Base-by-base conservation (phyloP, 2,113 vertebrate species). In the Micronycteris hirsuta region DNA sequence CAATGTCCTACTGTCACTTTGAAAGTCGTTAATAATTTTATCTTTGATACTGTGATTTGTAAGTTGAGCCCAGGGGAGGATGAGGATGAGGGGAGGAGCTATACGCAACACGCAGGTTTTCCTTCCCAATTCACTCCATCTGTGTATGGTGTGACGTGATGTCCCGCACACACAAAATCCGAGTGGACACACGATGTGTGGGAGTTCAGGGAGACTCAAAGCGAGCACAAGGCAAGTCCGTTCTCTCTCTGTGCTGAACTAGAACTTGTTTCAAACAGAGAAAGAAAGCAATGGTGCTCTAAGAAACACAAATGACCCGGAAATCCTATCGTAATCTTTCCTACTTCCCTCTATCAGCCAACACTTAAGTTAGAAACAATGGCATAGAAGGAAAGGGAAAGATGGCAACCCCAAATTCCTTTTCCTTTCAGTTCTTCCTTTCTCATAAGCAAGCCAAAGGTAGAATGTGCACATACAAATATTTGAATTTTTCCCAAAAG, bases 21-120 rank as follows among this genome's bases (percentile, higher is more conserved):
- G 52, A 83, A 83, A 93, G 85, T 78, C 65, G 71, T 80, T 74
- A 45, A 36, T 49, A 31, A 81, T 88, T 38, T 56, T 16, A 93
- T 47, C 52, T 63, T 87, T 63, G 54, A 73, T 49, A 11, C 61
- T 70, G 38, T 28, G 58, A 65, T 88, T 93, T 91, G 13, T 63
- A 73, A 91, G 43, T 65, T 38, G 63, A 52, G 13, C 22, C 33
- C 43, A 43, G 3, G 6, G 36, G n/a, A 54, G 19, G n/a, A 26
- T 9, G 58, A 33, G 78, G 71, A 6, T 11, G 41, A 61, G 11
- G 9, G 26, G 41, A 93, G 28, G 16, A 61, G 19, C 17, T 6
- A 45, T 24, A 24, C 4, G 22, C 33, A 28, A 3, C 26, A 26
- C 2, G 9, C 5, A 4, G 14, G 11, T 14, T 33, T 12, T 63